These are phyloP conservation scores for Trisateles emortualis DNA, from an alignment of 2,888 invertebrate species.

Conservation along the genomic window DNA sequence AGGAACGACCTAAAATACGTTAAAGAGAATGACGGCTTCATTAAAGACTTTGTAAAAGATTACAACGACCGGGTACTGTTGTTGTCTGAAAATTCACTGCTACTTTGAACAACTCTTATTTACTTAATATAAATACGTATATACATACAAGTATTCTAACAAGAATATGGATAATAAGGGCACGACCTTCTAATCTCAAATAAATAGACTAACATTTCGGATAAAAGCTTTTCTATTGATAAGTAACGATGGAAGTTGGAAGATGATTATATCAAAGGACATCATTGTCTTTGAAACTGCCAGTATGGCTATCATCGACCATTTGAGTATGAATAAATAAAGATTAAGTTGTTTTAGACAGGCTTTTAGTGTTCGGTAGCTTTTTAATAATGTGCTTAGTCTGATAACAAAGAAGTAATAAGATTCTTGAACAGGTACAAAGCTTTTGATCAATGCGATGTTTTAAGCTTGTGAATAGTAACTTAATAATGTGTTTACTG, in stretches of 20 bases:
- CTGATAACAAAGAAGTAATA: neutral
- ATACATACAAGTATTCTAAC: neutral
- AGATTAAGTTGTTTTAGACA: neutral
- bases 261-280: slow-evolving; percentile 31
- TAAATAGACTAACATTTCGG: slow-evolving; percentile 24
- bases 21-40: slow-evolving; percentile 51
- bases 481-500: no score
- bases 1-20: slow-evolving; percentile 54
- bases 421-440: neutral
- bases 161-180: slow-evolving; percentile 10
- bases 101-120: neutral
- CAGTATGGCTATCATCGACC: slow-evolving; percentile 7
- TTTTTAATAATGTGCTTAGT: neutral
- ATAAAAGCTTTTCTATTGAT: slow-evolving; percentile 24
- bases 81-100: slow-evolving; percentile 31
- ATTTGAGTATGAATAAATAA: slow-evolving; percentile 17
- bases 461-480: no score
- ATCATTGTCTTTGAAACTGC: slow-evolving; percentile 14
- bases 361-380: neutral
- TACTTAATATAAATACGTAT: no score
- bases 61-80: slow-evolving; percentile 36
- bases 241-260: slow-evolving; percentile 18
- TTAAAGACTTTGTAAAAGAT: slow-evolving; percentile 54
- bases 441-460: no score
- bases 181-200: slow-evolving; percentile 27